Base-by-base conservation (phyloP, 2,797 vertebrate species). In the Tachyglossus aculeatus region DNA sequence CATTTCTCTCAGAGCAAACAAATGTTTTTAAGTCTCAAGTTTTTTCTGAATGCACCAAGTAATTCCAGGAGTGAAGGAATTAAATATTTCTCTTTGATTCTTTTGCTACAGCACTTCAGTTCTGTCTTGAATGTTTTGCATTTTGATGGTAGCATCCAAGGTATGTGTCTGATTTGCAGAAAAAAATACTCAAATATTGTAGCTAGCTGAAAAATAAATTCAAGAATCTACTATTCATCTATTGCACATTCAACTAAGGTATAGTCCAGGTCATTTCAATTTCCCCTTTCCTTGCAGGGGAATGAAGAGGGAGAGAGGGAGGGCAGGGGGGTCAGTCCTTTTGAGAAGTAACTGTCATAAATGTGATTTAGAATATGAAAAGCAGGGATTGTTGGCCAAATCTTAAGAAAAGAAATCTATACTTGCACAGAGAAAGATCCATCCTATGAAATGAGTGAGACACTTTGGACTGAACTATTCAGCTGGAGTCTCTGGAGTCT, bases 351-450 rank as follows among this genome's bases (percentile, higher is more conserved):
- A 68, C 21, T 32, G 14, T 25, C 71, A 18, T 29, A 47, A 27
- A 29, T 62, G 16, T 57, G 72, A 64, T 64, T 73, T 25, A 64
- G 47, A 57, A 76, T 44, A 3, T 67, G 59, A 70, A 69, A 77
- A 82, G 5, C 22, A 39, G 33, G 40, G 68, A 56, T 43, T 77
- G 71, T 58, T 81, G 40, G 64, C 70, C 65, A 62, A 80, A 75
- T 68, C 6, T n/a, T n/a, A n/a, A n/a, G n/a, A 21, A 62, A 16
- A 64, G 44, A 56, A 61, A 55, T 61, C 45, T 68, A 5, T 56
- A 27, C 67, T 32, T 45, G 51, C 51, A 48, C 56, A n/a, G 53
- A 67, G 24, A 32, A 74, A 67, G 59, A 65, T 2, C 16, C 1
- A 16, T 71, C 48, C 48, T 58, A 51, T 44, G 61, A 59, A 52